Conservation (phyloP, 2,113 vertebrate species). For the Tonatia bakeri region DNA sequence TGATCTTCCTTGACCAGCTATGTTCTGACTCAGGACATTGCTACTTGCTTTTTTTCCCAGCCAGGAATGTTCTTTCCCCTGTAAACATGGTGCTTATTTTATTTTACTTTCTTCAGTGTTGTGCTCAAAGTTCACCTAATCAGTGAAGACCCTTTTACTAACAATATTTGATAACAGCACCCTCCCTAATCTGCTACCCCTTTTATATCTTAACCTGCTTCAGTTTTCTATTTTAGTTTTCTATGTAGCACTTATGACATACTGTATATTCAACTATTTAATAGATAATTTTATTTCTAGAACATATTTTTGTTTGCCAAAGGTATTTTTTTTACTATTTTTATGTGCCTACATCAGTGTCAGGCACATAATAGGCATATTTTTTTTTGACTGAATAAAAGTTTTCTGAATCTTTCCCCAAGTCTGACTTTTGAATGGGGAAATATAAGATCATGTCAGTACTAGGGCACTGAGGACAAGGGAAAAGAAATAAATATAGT, state of each 20-base stretch:
- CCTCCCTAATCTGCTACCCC: neutral
- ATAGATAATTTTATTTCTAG: neutral
- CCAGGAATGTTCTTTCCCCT: neutral
- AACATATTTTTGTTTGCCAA: neutral
- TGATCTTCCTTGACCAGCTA: neutral
- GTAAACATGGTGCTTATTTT: accelerated
- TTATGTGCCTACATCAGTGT: neutral
- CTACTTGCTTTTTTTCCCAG: neutral
- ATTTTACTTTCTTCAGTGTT: neutral
- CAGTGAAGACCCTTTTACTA: neutral
- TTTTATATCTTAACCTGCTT: neutral
- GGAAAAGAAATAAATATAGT: neutral
- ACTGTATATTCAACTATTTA: neutral
- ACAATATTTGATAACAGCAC: neutral
- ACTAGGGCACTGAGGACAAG: neutral
- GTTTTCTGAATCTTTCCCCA: neutral
- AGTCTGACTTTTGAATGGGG: neutral
- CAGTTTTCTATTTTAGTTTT: neutral
- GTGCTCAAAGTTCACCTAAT: neutral
- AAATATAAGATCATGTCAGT: neutral
- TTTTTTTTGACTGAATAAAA: neutral
- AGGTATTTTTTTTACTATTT: constrained; percentile 20
- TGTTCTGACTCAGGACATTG: neutral
- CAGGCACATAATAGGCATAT: neutral
- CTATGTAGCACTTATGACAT: neutral